These are phyloP conservation scores for Patella caerulea DNA, from an alignment of 2,888 invertebrate species.

Conservation along the genomic window DNA sequence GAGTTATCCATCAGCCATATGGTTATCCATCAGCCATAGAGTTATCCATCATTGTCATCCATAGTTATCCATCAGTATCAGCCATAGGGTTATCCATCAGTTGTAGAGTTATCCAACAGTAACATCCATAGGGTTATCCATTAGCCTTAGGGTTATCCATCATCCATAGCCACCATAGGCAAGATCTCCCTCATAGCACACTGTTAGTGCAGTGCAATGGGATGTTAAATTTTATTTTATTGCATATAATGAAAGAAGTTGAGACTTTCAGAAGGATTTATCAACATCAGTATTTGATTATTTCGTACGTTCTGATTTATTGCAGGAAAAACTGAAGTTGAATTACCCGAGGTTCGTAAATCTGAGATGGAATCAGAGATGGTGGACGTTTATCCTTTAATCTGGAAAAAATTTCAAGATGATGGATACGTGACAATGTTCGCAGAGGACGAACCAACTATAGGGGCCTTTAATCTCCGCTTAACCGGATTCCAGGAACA, in stretches of 20 bases:
- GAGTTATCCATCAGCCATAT: no score
- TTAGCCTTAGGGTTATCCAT: no score
- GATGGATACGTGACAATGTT: constrained; percentile 66
- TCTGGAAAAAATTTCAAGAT: constrained; percentile 63
- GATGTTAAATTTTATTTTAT: background rate
- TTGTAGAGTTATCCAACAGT: no score
- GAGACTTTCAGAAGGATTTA: background rate
- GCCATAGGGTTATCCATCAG: no score
- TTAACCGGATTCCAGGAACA: constrained; percentile 62
- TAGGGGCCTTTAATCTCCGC: constrained; percentile 63
- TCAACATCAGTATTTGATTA: background rate
- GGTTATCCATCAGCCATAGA: no score
- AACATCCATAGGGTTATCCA: no score
- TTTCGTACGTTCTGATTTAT: constrained; percentile 3
- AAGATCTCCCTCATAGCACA: no score
- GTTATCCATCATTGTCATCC: no score
- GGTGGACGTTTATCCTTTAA: constrained; percentile 58
- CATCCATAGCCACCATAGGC: no score
- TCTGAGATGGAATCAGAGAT: constrained; percentile 39
- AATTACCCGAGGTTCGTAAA: constrained; percentile 52
- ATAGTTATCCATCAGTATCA: no score
- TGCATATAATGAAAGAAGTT: background rate
- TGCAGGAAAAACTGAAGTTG: constrained; percentile 52
- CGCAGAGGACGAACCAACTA: constrained; percentile 65
- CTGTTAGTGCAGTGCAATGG: no score